Conservation (phyloP, 2,888 invertebrate species). For the Onthophagus sagittarius region DNA sequence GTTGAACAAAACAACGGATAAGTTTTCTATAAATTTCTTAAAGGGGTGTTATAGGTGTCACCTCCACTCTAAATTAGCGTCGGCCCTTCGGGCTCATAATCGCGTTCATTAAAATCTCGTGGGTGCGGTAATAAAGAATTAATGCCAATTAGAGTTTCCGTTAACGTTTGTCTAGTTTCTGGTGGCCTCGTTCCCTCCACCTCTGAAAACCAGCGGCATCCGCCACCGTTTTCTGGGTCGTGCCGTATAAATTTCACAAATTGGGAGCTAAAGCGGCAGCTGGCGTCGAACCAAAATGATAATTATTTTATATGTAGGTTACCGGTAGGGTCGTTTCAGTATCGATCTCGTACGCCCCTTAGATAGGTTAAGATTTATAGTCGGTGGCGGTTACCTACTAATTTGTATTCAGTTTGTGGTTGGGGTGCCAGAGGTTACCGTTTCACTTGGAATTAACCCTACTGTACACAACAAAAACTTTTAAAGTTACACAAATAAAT, state of each 20-base stretch:
- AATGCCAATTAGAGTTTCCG: slow-evolving; percentile 16
- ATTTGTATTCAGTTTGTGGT: neutral
- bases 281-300: slow-evolving; percentile 22
- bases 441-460: neutral
- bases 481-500: neutral
- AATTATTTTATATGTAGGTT: slow-evolving; percentile 23
- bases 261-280: slow-evolving; percentile 14
- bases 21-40: neutral
- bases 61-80: neutral
- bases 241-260: slow-evolving; percentile 17
- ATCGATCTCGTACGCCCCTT: slow-evolving; percentile 3
- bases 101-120: neutral
- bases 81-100: neutral
- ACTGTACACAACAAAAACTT: neutral
- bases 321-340: slow-evolving; percentile 4
- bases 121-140: slow-evolving; percentile 4
- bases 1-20: neutral
- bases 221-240: slow-evolving; percentile 11
- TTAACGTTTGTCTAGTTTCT: neutral
- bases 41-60: neutral
- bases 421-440: neutral
- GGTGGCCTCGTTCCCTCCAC: no score
- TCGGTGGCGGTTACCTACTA: neutral
- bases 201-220: neutral
- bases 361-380: slow-evolving; percentile 7